Evolutionary conservation across 2,113 vertebrate genomes (phyloP), one percentile per base, ranked within the genome.

Genomic region (Lipophrys pholis): DNA sequence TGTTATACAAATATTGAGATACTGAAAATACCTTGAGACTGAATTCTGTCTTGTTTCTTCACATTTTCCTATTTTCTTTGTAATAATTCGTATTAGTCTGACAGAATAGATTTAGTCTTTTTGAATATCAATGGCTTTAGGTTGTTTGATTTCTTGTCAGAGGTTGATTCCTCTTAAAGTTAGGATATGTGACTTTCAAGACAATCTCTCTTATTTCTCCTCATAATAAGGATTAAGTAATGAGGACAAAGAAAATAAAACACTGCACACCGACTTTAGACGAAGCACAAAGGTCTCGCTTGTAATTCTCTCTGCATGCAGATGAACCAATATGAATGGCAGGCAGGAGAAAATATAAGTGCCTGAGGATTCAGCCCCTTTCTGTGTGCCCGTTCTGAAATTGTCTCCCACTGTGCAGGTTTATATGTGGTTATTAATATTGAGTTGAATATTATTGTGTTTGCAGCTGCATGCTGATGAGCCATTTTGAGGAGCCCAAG

Each of bases 391-490:
- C 83, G 67, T 71, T 69, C 59, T 82, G 45, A 83, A 73, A 82
- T 76, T 55, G 60, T 52, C 36, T 82, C 79, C 76, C 65, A 16
- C 79, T 56, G 73, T 64, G 73, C 50, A 55, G 70, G 67, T 83
- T 59, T 80, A 69, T 69, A 67, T 78, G 70, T 46, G 36, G 57
- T 87, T 88, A 84, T 85, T 89, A 80, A 90, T 87, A 77, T 79
- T 77, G 72, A 83, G 67, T 74, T 52, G 42, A 87, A 81, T 87
- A 73, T 79, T 68, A 76, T 83, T 93, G 59, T 87, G 80, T 85
- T 81, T 85, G 70, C 89, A 99, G 97, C 88, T 99, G 98, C 89
- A 97, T 99, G 96, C 85, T 99, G 90, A 97, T 99, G 92, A 95
- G 91, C 88, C 91, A 95, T 88, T 93, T 94, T 87, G 97, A 99